Base-by-base conservation (phyloP, 2,888 invertebrate species). In the Brachycybe producta region DNA sequence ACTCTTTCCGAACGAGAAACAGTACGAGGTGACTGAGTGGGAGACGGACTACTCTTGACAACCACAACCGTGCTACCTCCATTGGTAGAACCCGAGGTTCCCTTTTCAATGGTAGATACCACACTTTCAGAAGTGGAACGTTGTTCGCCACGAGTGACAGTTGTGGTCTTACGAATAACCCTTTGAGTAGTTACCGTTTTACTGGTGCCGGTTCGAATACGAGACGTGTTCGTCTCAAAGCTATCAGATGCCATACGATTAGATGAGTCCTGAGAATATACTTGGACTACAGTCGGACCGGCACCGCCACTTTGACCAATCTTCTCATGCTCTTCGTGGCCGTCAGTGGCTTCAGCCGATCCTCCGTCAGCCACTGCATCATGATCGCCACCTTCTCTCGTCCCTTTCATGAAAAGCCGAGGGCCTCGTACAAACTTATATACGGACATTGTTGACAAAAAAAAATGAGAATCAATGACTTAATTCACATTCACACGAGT, bases 121-220 rank as follows among this genome's bases (percentile, higher is more conserved):
- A 61, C 40, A 47, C 82, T 80, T 63, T 86, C 82, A 32, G 79
- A 73, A 26, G 75, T 74, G 55, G 79, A 76, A 59, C 80, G 77
- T 66, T 88, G 86, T 65, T 88, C 87, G 35, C 86, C 88, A 15
- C 87, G 75, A 55, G 85, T 84, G 58, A 90, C 66, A 2, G 88
- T 88, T 30, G 88, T 90, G 60, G 90, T 85, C 67, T 87, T 88
- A 55, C 85, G 75, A 46, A 88, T 80, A 56, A 88, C 84, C 64
- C 84, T 78, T 38, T 87, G 84, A 24, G 86, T 88, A 24, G 86
- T 88, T 57, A 88, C 84, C 58, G 85, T 77, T 54, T 84, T 75
- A 34, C 86, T 85, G 53, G 73, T 70, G 54, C 72, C 73, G 53
- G 73, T 72, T 72, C 57, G 72, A 76, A 63, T 55, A 55, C 24